Conservation (phyloP, 2,113 vertebrate genomes). For the Ranitomeya variabilis region DNA sequence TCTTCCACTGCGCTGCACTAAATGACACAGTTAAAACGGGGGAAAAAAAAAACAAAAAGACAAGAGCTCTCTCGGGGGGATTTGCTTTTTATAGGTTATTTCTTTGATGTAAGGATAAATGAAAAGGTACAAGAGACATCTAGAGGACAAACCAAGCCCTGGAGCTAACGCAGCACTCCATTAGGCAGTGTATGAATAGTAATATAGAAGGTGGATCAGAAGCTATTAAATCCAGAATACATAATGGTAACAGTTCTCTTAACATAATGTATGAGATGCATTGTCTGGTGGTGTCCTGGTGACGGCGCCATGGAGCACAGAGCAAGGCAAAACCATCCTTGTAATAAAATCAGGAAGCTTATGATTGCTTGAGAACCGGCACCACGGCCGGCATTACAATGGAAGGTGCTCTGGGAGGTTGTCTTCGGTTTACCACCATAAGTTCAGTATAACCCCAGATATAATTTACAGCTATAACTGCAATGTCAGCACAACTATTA, state of each 20-base stretch:
- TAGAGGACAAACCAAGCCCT: slow-evolving; percentile 36
- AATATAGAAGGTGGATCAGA: slow-evolving; percentile 21
- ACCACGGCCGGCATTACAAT: too few relatives aligned
- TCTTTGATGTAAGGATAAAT: slow-evolving; percentile 39
- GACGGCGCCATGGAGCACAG: not conserved
- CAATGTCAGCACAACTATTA: too few relatives aligned
- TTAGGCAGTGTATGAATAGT: slow-evolving; percentile 33
- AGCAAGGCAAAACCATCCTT: not conserved
- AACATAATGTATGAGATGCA: not conserved
- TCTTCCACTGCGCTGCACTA: slow-evolving; percentile 7
- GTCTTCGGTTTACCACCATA: too few relatives aligned
- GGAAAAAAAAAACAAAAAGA: not conserved
- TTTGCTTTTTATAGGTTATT: slow-evolving; percentile 24
- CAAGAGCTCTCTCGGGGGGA: slow-evolving; percentile 16
- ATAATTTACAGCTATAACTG: too few relatives aligned
- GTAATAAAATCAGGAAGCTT: too few relatives aligned
- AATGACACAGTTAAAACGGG: slow-evolving; percentile 10
- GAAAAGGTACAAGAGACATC: slow-evolving; percentile 32
- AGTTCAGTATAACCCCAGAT: too few relatives aligned
- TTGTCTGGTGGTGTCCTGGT: not conserved
- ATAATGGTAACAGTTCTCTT: not conserved
- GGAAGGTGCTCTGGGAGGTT: too few relatives aligned
- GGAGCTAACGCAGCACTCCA: slow-evolving; percentile 32
- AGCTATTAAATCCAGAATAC: not conserved
- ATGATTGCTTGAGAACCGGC: too few relatives aligned